Conservation (phyloP, 2,888 invertebrate species). For the Eumacrocentrus americanus region DNA sequence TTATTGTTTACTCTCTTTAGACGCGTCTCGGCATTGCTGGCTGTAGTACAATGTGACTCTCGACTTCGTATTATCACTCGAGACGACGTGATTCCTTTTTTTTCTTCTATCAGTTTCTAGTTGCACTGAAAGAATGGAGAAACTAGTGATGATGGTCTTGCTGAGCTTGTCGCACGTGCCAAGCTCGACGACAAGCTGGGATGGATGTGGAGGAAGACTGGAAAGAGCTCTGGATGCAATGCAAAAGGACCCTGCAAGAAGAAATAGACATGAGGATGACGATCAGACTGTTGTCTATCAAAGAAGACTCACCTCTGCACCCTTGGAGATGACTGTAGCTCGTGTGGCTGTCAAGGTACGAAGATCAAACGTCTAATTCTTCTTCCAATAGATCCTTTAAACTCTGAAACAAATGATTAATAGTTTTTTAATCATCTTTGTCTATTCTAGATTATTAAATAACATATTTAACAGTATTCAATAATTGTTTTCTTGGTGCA, state of each 20-base stretch:
- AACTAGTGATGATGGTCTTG: constrained; percentile 24
- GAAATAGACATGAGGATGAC: constrained; percentile 48
- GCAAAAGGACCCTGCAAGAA: constrained; percentile 46
- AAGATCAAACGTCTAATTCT: constrained; percentile 1
- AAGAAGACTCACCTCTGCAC: constrained; percentile 51
- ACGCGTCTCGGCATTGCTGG: background rate
- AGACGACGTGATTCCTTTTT: background rate
- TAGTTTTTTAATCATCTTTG: too few relatives aligned
- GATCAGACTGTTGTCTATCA: constrained; percentile 50
- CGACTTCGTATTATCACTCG: background rate
- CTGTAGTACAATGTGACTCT: background rate
- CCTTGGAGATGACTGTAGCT: constrained; percentile 55
- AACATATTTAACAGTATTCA: too few relatives aligned
- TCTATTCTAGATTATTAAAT: too few relatives aligned
- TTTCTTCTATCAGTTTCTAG: too few relatives aligned
- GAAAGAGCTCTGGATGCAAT: constrained; percentile 56
- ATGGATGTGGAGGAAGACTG: constrained; percentile 54
- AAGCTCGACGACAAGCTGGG: constrained; percentile 38
- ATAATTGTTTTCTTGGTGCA: too few relatives aligned
- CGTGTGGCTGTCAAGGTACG: constrained; percentile 53
- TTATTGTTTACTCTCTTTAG: constrained; percentile 12
- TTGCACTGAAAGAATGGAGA: constrained; percentile 26
- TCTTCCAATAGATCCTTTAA: background rate
- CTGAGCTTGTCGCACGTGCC: constrained; percentile 22
- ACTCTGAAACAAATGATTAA: background rate